Conservation (phyloP, 2,888 invertebrate species). For the Philereme transversata region DNA sequence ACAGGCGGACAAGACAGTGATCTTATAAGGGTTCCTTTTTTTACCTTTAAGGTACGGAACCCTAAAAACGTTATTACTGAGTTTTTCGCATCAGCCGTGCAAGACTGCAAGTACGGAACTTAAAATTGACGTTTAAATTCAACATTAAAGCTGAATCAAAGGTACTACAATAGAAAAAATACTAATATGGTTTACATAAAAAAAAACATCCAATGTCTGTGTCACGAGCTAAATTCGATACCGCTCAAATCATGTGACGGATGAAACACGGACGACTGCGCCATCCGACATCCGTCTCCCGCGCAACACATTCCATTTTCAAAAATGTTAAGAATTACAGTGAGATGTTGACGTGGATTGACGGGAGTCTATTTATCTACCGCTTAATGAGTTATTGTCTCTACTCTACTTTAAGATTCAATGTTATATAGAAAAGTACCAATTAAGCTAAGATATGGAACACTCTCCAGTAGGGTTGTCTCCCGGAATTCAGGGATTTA, state of each 20-base stretch:
- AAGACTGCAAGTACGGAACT: too few species aligned
- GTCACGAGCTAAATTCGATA: slow-evolving; percentile 64
- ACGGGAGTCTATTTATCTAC: slow-evolving; percentile 41
- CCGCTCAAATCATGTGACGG: slow-evolving; percentile 71
- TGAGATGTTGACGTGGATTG: slow-evolving; percentile 31
- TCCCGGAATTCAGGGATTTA: too few species aligned
- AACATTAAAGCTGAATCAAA: too few species aligned
- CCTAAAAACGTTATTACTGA: too few species aligned
- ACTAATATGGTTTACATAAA: slow-evolving; percentile 27
- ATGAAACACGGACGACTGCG: slow-evolving; percentile 58
- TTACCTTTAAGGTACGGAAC: too few species aligned
- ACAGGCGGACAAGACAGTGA: too few species aligned
- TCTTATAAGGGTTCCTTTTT: too few species aligned
- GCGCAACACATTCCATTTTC: slow-evolving; percentile 42
- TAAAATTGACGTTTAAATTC: too few species aligned
- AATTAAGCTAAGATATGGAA: background rate
- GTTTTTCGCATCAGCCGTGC: too few species aligned
- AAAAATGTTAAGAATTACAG: slow-evolving; percentile 40
- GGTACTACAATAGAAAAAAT: background rate
- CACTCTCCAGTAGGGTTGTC: too few species aligned
- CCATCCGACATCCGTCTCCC: slow-evolving; percentile 47
- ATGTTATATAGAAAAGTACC: background rate
- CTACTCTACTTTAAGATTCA: slow-evolving; percentile 19
- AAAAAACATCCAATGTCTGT: slow-evolving; percentile 32
- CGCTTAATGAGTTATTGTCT: slow-evolving; percentile 55